Evolutionary conservation across 2,797 vertebrate genomes (phyloP), one percentile per base, ranked within the genome.

Genomic region (Astyanax mexicanus): DNA sequence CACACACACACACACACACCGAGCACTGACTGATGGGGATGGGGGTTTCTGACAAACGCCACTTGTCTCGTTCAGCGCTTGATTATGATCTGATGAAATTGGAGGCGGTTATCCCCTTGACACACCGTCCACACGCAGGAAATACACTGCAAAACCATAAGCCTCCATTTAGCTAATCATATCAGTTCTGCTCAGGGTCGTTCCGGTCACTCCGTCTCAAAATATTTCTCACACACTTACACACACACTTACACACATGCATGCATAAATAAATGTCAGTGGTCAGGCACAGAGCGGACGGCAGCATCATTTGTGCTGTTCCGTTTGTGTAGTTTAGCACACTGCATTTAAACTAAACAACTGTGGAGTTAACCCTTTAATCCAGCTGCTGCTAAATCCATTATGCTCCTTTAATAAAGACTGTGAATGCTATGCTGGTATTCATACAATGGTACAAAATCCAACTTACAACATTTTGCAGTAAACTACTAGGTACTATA

Each of bases 71-170:
- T 70, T 77, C 62, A 70, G 52, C 58, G 65, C 71, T 74, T 66
- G 51, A 81, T 83, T 75, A 81, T 40, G 54, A 67, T 69, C 74
- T 81, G 69, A 81, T 85, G 47, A 82, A 82, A 80, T 84, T 76
- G 82, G 79, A 42, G 58, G 51, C 37, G 52, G 55, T 78, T 74
- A 70, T 79, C 74, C 70, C 51, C 73, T 75, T 40, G 52, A 65
- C 61, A 65, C 54, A 75, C 52, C 51, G 42, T 71, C 52, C 62
- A 61, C 69, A 66, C 47, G 58, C 54, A 60, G 75, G 71, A 68
- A 72, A 78, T 78, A 75, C 72, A 72, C 57, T 77, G 27, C 60
- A 69, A 62, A 81, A 69, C 45, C 69, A 67, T 72, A 74, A 79
- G 54, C 67, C 61, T 60, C 55, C 75, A 77, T 82, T 79, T 80